Evolutionary conservation across 2,888 invertebrate species (phyloP), one percentile per base, ranked within the genome.

Genomic region (Gasteruption jaculator): DNA sequence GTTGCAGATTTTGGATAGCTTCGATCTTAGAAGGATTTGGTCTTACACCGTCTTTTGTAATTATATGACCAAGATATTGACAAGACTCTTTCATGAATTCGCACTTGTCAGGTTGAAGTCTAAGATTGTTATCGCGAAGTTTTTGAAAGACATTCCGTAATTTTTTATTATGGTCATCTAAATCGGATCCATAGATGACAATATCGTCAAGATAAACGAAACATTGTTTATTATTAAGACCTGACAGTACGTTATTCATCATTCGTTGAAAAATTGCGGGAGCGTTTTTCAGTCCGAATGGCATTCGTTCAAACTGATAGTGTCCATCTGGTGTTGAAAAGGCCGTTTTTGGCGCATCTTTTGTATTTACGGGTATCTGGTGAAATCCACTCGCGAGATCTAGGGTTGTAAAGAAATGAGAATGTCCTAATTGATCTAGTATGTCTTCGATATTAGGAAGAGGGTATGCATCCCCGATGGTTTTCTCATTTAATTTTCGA

Each of bases 211-310:
- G 21, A 34, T 65, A 67, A 1, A 64, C 57, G 6, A 65, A 48
- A 36, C 61, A 65, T 48, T 60, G 53, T 4, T 53, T 43, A 0
- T 60, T 60, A 49, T 58, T 58, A 11, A 68, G 29, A 4, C 65
- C 66, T 20, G 55, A 29, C 8, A 71, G 40, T 0, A 69, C 54
- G 40, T 50, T 57, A 27, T 68, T 60, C 66, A 71, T 70, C 21
- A 64, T 42, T 5, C 65, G 35, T 50, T 69, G 68, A 35, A 71
- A 70, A 0, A 67, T 65, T 1, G 65, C 61, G 1, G 71, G 71
- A 2, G 70, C 67, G 41, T 68, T 69, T 54, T 63, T 65, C 7
- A 73, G 54, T 1, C 63, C 70, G 48, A 71, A 67, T 0, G 63
- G 64, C 58, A 68, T 59, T 19, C 64, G 35, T 5, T 43, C 50